A percentile compares a stretch with the other conserved stretches of the same genome.
Evolutionary conservation across 2,797 vertebrate genomes (phyloP).

Genomic region (Sebastiscus tertius): DNA sequence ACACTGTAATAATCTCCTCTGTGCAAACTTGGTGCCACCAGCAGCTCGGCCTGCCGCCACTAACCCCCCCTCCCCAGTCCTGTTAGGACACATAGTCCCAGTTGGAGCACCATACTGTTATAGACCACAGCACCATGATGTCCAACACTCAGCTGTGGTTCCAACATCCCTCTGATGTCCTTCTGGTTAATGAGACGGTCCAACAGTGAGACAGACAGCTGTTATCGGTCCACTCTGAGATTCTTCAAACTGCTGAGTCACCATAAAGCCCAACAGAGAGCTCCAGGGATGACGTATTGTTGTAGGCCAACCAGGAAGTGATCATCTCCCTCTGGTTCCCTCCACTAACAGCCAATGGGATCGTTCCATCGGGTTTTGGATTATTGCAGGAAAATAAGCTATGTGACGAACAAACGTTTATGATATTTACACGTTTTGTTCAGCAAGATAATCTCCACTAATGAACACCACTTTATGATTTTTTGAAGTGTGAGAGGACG

Average conservation of each 20-base stretch:
- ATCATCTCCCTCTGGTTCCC: too few relatives aligned
- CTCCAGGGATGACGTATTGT: too few relatives aligned
- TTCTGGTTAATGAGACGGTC: not conserved
- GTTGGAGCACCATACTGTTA: not conserved
- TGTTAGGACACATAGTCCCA: slow-evolving; percentile 12
- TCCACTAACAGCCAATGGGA: too few relatives aligned
- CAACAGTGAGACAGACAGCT: not conserved
- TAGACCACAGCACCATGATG: not conserved
- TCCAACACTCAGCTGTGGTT: not conserved
- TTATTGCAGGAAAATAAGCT: too few relatives aligned
- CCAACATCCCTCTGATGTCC: not conserved
- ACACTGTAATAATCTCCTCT: slow-evolving; percentile 61
- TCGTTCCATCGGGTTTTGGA: too few relatives aligned
- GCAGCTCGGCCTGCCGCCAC: slow-evolving; percentile 28
- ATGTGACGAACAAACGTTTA: too few relatives aligned
- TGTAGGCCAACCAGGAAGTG: too few relatives aligned
- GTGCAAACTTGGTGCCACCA: slow-evolving; percentile 71
- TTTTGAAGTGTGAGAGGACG: too few relatives aligned
- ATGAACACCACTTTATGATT: too few relatives aligned
- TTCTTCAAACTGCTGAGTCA: slow-evolving; percentile 31
- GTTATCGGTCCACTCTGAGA: rapidly evolving
- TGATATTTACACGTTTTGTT: too few relatives aligned
- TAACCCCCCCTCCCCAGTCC: slow-evolving; percentile 16
- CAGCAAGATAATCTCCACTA: too few relatives aligned
- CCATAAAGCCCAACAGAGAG: not conserved